Percentiles rank a stretch among this genome's conserved stretches.
phyloP scores from a whole-genome alignment of 2,797 vertebrate species.

The Manis crassicaudata region DNA sequence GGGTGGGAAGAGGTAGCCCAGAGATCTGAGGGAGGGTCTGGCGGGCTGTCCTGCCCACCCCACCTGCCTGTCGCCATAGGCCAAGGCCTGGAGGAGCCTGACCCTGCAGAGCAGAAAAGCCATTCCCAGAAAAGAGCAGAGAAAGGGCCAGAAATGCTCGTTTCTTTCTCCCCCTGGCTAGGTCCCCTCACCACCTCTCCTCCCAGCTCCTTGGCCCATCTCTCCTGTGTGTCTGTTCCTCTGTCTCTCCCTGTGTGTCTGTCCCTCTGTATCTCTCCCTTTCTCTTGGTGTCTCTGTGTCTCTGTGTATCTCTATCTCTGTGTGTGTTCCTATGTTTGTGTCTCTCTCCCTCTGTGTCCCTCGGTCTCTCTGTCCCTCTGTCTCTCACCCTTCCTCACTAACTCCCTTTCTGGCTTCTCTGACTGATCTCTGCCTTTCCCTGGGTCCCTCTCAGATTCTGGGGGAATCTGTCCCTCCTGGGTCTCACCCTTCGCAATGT shows the following conservation, averaged over 20 bases:
- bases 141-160: neutral
- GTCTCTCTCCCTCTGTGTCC: neutral
- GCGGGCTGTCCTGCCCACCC: too few relatives aligned
- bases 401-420: neutral
- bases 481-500: neutral
- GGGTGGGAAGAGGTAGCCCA: fast-evolving
- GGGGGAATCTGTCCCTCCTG: neutral
- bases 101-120: neutral
- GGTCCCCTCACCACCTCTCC: neutral
- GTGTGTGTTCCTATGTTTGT: neutral
- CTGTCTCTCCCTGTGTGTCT: neutral
- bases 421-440: neutral
- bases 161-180: neutral
- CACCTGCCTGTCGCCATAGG: neutral
- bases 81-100: neutral
- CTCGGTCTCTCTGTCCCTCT: neutral
- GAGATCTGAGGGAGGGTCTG: neutral
- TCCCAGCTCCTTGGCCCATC: neutral
- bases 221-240: too few relatives aligned
- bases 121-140: neutral
- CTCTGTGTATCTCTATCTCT: neutral
- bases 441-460: neutral
- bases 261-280: neutral
- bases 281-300: neutral
- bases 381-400: neutral